A percentile compares a stretch with the other conserved stretches of the same genome.
Evolutionary conservation across 2,113 vertebrate species (phyloP).

Genomic region (Pica pica): DNA sequence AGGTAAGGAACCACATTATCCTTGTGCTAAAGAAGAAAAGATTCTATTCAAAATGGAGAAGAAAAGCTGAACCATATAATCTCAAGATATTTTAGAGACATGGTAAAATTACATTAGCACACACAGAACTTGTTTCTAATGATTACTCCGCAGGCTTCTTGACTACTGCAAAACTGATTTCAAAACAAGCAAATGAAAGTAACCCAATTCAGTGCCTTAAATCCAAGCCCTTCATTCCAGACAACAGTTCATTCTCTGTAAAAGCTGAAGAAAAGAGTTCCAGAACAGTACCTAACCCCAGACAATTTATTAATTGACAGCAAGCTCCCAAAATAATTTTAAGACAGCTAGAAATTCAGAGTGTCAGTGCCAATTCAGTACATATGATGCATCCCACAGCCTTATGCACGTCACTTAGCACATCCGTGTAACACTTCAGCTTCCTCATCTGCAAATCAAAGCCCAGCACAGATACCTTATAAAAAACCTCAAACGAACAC

Average conservation of each 20-base stretch:
- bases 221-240: background rate
- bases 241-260: background rate
- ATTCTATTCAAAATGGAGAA: background rate
- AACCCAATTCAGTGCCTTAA: background rate
- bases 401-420: background rate
- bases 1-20: constrained; percentile 88
- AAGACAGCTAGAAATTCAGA: background rate
- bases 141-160: background rate
- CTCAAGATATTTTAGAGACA: background rate
- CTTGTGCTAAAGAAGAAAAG: constrained; percentile 84
- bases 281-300: background rate
- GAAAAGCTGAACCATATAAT: background rate
- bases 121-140: background rate
- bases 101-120: background rate
- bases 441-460: background rate
- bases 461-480: background rate
- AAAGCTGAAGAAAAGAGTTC: background rate
- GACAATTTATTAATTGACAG: background rate
- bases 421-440: background rate
- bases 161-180: background rate
- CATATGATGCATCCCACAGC: background rate
- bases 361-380: background rate
- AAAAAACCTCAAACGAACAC: background rate
- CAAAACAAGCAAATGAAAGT: background rate
- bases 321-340: background rate